Percentiles rank a stretch among this genome's conserved stretches.
Conservation (phyloP, 2,888 invertebrate species). For the Andrena bicolor region DNA sequence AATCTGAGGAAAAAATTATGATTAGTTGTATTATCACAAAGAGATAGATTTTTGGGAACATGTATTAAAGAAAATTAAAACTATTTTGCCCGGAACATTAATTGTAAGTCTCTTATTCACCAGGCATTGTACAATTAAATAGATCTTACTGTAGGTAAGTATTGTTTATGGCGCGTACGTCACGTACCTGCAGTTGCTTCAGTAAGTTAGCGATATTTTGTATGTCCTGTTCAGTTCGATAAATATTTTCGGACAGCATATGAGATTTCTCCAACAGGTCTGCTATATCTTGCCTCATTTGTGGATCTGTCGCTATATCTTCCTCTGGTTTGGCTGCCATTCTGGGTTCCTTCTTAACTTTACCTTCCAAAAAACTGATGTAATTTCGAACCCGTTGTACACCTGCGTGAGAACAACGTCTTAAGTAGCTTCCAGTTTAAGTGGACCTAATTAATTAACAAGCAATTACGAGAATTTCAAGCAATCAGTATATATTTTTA, state of each 20-base stretch:
- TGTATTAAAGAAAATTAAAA: neutral
- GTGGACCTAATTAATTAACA: neutral
- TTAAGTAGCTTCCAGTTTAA: neutral
- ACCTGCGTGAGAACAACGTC: constrained; percentile 53
- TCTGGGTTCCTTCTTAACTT: constrained; percentile 64
- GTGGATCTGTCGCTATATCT: constrained; percentile 11
- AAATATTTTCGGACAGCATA: constrained; percentile 74
- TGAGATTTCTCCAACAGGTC: constrained; percentile 70
- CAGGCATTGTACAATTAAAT: neutral
- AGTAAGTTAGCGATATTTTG: constrained; percentile 59
- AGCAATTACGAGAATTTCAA: neutral
- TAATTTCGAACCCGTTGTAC: constrained; percentile 72
- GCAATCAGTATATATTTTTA: too few species aligned
- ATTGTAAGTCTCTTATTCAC: neutral
- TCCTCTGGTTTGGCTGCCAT: constrained; percentile 64
- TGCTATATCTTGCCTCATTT: constrained; percentile 58
- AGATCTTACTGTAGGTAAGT: neutral
- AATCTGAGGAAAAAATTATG: too few species aligned
- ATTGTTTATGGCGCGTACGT: neutral
- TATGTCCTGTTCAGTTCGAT: constrained; percentile 75
- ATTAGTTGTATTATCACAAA: too few species aligned
- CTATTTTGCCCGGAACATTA: neutral
- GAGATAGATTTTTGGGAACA: too few species aligned
- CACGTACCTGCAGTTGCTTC: constrained; percentile 48
- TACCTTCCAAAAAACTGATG: constrained; percentile 69